A percentile compares a stretch with the other conserved stretches of the same genome.
Conservation (phyloP, 2,113 vertebrate genomes). For the Percopsis transmontana region DNA sequence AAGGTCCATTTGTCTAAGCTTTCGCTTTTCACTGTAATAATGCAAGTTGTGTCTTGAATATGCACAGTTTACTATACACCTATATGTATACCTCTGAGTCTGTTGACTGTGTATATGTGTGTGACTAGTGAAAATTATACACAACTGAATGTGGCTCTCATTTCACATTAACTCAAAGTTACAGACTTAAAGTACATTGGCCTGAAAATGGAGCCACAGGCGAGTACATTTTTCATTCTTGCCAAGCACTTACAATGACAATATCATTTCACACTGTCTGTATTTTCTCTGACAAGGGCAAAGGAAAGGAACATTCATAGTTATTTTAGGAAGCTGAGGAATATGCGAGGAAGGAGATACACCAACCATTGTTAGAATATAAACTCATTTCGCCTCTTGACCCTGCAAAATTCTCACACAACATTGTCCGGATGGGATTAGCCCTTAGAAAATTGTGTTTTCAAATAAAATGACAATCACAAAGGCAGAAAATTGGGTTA, state of each 20-base stretch:
- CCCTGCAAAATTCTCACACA: slow-evolving; percentile 46
- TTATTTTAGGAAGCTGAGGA: slow-evolving; percentile 25
- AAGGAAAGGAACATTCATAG: slow-evolving; percentile 7
- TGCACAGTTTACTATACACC: no score
- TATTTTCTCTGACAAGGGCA: neutral
- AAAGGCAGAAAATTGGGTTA: slow-evolving; percentile 36
- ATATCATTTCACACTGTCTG: neutral
- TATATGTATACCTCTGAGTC: no score
- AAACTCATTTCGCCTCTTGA: slow-evolving; percentile 36
- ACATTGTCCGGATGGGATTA: slow-evolving; percentile 8
- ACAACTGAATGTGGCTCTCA: no score
- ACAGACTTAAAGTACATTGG: no score
- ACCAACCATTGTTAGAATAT: slow-evolving; percentile 40
- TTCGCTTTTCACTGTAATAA: neutral
- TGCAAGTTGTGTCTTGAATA: neutral
- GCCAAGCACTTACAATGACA: neutral
- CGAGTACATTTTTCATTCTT: neutral
- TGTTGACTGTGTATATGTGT: no score
- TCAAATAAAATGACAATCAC: neutral
- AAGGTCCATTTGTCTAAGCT: neutral
- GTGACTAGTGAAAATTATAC: no score
- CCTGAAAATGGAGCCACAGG: neutral
- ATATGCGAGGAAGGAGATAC: slow-evolving; percentile 29
- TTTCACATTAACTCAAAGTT: no score
- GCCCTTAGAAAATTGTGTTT: slow-evolving; percentile 24